A percentile compares a stretch with the other conserved stretches of the same genome.
phyloP scores from a whole-genome alignment of 2,113 vertebrate species.

The Mustelus asterias region DNA sequence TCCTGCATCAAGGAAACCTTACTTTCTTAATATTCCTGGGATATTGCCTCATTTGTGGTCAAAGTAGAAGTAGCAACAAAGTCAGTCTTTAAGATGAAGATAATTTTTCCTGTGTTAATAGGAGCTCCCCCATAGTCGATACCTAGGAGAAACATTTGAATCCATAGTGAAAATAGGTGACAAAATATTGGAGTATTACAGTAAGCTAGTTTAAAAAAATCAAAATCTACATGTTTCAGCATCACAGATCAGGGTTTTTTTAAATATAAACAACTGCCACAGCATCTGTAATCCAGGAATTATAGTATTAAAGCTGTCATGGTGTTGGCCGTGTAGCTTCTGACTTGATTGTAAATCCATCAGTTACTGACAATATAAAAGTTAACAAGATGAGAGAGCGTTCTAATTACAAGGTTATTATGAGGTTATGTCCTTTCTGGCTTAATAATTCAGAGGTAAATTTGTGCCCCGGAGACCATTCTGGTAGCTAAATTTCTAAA shows the following conservation, averaged over 20 bases:
- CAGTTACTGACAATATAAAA: slow-evolving; percentile 35
- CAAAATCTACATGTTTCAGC: neutral
- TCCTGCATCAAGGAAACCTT: neutral
- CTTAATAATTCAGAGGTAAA: slow-evolving; percentile 26
- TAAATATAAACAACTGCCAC: neutral
- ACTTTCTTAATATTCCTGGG: neutral
- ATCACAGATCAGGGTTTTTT: neutral
- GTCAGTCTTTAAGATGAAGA: neutral
- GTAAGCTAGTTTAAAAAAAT: neutral
- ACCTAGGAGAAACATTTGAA: neutral
- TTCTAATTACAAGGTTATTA: slow-evolving; percentile 35
- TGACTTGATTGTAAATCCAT: slow-evolving; percentile 29
- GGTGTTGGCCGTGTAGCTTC: neutral
- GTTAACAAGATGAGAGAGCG: slow-evolving; percentile 32
- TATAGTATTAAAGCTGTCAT: slow-evolving; percentile 31
- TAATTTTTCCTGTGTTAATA: neutral
- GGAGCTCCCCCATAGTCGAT: too few species aligned
- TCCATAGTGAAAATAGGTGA: neutral
- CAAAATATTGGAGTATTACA: neutral
- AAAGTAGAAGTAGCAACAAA: neutral
- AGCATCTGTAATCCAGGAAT: slow-evolving; percentile 10
- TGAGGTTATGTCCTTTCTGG: slow-evolving; percentile 24
- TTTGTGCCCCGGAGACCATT: slow-evolving; percentile 2
- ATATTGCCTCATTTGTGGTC: neutral
- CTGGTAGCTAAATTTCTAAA: neutral